A percentile compares a stretch with the other conserved stretches of the same genome.
These are phyloP conservation scores for Tetanocera ferruginea DNA, from an alignment of 2,888 invertebrate species.

Conservation along the genomic window DNA sequence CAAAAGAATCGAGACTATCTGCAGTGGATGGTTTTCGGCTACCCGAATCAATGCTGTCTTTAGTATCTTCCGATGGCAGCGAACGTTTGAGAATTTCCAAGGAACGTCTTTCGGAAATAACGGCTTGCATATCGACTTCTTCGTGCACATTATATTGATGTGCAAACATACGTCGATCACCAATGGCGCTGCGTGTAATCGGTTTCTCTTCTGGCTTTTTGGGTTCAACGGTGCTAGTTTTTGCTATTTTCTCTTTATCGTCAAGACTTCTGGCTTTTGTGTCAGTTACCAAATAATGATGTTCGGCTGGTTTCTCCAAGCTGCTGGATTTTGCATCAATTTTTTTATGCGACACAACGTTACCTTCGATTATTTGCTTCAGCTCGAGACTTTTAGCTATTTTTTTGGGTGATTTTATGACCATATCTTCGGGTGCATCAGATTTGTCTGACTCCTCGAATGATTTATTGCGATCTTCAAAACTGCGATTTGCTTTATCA, in stretches of 20 bases:
- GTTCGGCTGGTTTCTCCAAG: constrained; percentile 76
- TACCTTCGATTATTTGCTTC: constrained; percentile 76
- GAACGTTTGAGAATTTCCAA: constrained; percentile 75
- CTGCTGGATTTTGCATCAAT: constrained; percentile 77
- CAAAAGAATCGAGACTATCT: constrained; percentile 70
- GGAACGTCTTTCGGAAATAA: constrained; percentile 75
- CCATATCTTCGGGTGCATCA: constrained; percentile 68
- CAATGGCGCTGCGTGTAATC: constrained; percentile 59
- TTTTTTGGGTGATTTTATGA: constrained; percentile 75
- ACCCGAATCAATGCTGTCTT: constrained; percentile 59
- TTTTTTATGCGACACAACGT: constrained; percentile 75
- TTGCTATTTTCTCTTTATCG: constrained; percentile 70
- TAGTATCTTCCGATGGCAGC: constrained; percentile 70
- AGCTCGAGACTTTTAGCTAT: constrained; percentile 75
- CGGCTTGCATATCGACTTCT: constrained; percentile 74
- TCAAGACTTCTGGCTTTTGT: constrained; percentile 80
- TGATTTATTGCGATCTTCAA: constrained; percentile 76
- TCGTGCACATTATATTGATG: constrained; percentile 67
- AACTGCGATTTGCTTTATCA: constrained; percentile 75
- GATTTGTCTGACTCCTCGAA: constrained; percentile 76
- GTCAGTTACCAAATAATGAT: constrained; percentile 74
- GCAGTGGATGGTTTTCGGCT: constrained; percentile 71
- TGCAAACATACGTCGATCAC: constrained; percentile 66
- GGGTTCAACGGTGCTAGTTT: constrained; percentile 53
- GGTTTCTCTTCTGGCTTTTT: constrained; percentile 70